Base-by-base conservation (phyloP, 2,113 vertebrate species). In the Forbesichthys papilliferus region DNA sequence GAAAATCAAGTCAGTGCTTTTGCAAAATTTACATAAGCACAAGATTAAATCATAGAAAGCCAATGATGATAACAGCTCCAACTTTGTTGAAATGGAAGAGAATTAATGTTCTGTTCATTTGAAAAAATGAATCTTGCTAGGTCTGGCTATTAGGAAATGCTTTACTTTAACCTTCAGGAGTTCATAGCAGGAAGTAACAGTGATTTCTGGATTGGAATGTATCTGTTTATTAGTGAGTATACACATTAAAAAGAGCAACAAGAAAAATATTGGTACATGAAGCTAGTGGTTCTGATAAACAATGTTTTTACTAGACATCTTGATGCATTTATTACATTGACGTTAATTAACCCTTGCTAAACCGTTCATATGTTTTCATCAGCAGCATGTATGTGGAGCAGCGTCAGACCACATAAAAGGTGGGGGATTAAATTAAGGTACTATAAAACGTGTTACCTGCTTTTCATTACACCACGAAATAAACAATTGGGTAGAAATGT, bases 321-420 rank as follows among this genome's bases (percentile, higher is more conserved):
- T 81, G 64, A 85, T 57, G 77, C 59, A 67, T 64, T 87, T 79
- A 84, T 87, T 82, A 85, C 76, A 78, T 67, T 84, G 85, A 89
- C 84, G 75, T 85, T 86, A 86, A 88, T 88, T 87, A 87, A 87
- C 80, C 84, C 79, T 89, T 86, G 82, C 80, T 80, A 85, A 86
- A 86, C 84, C 70, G 73, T 84, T 83, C 61, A 77, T 84, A 66
- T 88, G 81, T 86, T 77, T 80, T 81, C 80, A 79, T 74, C 74
- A 83, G 77, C 73, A 78, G 70, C 69, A 82, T 79, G 77, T 74
- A 69, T 74, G 58, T 70, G 4, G 63, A 73, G 66, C 48, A 61
- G 56, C 60, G 60, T 52, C 13, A 59, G 36, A 34, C 53, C 62
- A 58, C 58, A 74, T 65, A 71, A 77, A 27, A 69, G 7, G 61